Percentiles rank a stretch among this genome's conserved stretches.
Evolutionary conservation across 2,113 vertebrate genomes (phyloP).

Genomic region (Ploceus nigricollis): DNA sequence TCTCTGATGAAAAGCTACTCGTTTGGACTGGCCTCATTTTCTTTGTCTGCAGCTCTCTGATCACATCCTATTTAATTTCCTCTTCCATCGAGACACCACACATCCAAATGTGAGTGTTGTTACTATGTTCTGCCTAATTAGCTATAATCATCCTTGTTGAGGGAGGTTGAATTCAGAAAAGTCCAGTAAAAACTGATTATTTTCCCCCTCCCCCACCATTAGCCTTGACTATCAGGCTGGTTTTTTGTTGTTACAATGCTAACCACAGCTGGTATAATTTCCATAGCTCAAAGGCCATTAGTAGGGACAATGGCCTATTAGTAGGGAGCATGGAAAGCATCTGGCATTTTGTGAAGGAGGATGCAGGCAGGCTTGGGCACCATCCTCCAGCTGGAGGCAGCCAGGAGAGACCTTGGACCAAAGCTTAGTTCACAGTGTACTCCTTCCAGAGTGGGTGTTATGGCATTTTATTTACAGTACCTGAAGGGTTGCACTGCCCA

Average conservation of each 20-base stretch:
- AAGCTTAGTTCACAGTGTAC: neutral
- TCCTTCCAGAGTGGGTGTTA: neutral
- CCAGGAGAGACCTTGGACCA: neutral
- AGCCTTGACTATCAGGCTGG: neutral
- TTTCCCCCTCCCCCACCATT: neutral
- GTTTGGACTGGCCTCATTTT: neutral
- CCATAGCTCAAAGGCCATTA: neutral
- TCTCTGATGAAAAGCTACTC: neutral
- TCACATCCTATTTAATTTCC: neutral
- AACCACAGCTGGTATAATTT: neutral
- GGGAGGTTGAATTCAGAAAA: neutral
- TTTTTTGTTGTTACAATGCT: neutral
- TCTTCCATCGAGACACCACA: neutral
- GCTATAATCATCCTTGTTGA: neutral
- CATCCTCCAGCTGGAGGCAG: neutral
- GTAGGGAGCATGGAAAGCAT: fast-evolving
- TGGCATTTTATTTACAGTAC: neutral
- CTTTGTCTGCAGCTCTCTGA: slow-evolving; percentile 9
- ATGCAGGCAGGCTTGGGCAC: fast-evolving
- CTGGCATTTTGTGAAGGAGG: neutral
- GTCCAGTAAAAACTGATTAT: neutral
- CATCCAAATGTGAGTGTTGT: neutral
- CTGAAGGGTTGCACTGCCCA: neutral
- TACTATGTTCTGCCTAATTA: neutral
- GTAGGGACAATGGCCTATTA: neutral